Evolutionary conservation across 2,113 vertebrate species (phyloP), one percentile per base, ranked within the genome.

Genomic region (Channa maculata): DNA sequence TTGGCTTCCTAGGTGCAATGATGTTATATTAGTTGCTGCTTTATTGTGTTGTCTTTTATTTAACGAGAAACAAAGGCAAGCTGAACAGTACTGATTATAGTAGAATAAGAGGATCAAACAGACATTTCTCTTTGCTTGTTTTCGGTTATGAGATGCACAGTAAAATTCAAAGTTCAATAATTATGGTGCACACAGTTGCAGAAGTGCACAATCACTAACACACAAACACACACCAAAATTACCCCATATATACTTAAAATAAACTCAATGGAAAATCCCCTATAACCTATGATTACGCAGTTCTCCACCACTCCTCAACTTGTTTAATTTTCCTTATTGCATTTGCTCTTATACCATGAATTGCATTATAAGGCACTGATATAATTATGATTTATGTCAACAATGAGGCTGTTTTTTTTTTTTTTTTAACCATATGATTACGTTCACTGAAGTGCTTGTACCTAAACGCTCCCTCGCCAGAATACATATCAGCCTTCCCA

Each of bases 351-450:
- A 76, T 67, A 83, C 80, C 45, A 51, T 51, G 61, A 65, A 70
- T 75, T 51, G 70, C 58, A 65, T 65, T 68, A 54, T 52, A 72
- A 57, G 39, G 65, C 76, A 73, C 68, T 15, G 33, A 55, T 77
- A 46, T 85, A 82, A 88, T 87, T 82, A 82, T 79, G 77, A 82
- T 82, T 83, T 77, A 86, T 88, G 84, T 91, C 80, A 91, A 83
- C 91, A 86, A 76, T 68, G 54, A 67, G 75, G 73, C 54, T 24
- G 39, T 79, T 72, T 81, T 24, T 86, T 86, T 87, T 84, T 64
- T 72, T 81, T 24, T 86, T 86, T 87, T 84, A 61, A 83, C 55
- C 48, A 38, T 81, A 67, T 87, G 84, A 92, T 88, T 80, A 84
- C 84, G 73, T 89, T 86, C 76, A 82, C 53, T 89, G 78, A 87